phyloP scores from a whole-genome alignment of 1,140 invertebrate species.

The Meloidogyne hapla region DNA sequence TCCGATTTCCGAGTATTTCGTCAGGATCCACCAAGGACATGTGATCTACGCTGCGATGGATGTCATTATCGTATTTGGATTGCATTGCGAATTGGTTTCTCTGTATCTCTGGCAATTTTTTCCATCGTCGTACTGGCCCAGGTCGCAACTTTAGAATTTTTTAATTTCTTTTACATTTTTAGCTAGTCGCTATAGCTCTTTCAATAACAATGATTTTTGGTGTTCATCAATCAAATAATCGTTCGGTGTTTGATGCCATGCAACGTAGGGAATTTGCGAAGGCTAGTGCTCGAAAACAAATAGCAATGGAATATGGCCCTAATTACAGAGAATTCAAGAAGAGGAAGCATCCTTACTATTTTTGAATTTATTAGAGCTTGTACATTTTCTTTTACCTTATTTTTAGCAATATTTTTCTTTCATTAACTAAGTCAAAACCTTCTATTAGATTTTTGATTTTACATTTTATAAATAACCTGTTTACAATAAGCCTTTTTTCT shows the following conservation, averaged over 20 bases:
- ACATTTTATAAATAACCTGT: too few relatives aligned
- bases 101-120: slow-evolving; percentile 53
- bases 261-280: not conserved
- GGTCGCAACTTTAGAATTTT: slow-evolving; percentile 35
- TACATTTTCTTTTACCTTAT: not conserved
- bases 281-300: not conserved
- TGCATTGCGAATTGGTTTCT: slow-evolving; percentile 52
- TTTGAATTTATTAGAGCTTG: not conserved
- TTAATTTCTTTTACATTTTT: slow-evolving; percentile 18
- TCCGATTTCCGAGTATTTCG: slow-evolving; percentile 63
- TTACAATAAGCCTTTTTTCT: too few relatives aligned
- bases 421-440: too few relatives aligned
- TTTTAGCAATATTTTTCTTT: not conserved
- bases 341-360: not conserved
- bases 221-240: not conserved
- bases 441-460: too few relatives aligned
- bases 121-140: slow-evolving; percentile 49
- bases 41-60: slow-evolving; percentile 63
- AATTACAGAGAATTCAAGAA: not conserved
- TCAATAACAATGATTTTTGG: slow-evolving; percentile 11
- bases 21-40: slow-evolving; percentile 58
- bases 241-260: not conserved
- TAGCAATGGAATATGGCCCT: not conserved
- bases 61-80: slow-evolving; percentile 60
- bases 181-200: slow-evolving; percentile 35